Evolutionary conservation across 2,797 vertebrate species (phyloP), one percentile per base, ranked within the genome.

Genomic region (Mormyrus proboscirostris): DNA sequence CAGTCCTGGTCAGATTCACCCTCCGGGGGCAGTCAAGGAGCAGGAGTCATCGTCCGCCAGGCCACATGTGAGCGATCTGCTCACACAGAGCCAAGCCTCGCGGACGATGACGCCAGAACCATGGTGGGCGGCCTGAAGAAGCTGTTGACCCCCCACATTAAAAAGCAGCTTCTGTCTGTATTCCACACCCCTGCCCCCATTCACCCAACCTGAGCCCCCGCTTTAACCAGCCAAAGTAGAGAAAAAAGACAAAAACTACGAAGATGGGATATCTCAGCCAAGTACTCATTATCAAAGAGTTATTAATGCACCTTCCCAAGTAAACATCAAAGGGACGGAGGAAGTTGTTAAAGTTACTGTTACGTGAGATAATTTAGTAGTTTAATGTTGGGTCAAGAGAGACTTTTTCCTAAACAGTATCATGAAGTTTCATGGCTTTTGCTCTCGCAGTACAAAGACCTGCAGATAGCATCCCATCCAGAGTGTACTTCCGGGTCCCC

Each of bases 311-410:
- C 4, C 49, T 55, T 53, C 25, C 47, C 22, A 49, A 88, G 33
- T 14, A n/a, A 57, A 41, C 53, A 62, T 65, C 38, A 65, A 41
- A 65, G 44, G 38, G 33, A 88, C 55, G 19, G n/a, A 88, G 25
- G 53, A 87, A 9, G 41, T 50, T 88, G 87, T 73, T 41, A 69
- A 65, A 49, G 47, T 82, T 41, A 50, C 53, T 53, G 6, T 38
- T 47, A 83, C 84, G n/a, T 69, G 22, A 53, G 5, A 88, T 62
- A 44, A 88, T 59, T 88, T 47, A 87, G 86, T 41, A 79, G 41
- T 47, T 79, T 47, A n/a, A 44, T 79, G 41, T 79, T 38, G 73
- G 73, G 33, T 79, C 73, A 44, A 79, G 73, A 44, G 38, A 79
- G 16, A 79, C 73, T 6, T 79, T 79, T 41, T 79, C 33, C 14